Base-by-base conservation (phyloP, 2,888 invertebrate genomes). In the Marronus borbonicus region DNA sequence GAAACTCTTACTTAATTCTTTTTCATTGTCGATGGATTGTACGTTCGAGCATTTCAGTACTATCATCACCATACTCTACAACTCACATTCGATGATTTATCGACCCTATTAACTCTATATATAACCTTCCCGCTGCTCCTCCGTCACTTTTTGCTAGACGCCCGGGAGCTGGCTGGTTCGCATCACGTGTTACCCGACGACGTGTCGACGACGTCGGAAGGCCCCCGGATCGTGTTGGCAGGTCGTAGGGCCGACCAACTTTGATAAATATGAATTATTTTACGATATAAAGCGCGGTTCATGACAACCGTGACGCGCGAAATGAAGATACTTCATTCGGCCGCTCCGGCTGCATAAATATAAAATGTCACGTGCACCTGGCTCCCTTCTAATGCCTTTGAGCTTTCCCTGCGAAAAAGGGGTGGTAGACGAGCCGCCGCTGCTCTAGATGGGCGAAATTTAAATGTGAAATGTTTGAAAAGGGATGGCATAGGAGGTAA, bases 261-360 rank as follows among this genome's bases (percentile, higher is more conserved):
- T 80, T 81, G 81, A 81, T 81, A 81, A 81, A 81, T 81, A 80
- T 76, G 80, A 80, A 81, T 81, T 81, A 81, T 80, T 80, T 81
- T 80, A 58, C 70, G 55, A 58, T 70, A 70, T 52, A 36, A 70
- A 70, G 55, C 70, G 55, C 55, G 80, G 79, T 81, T 80, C 81
- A 80, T 81, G 81, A 81, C 79, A 80, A 80, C 77, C 79, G 77
- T 79, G 80, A 81, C 80, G 80, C 77, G 79, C 80, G 80, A 80
- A 81, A 78, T 80, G 79, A 79, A 77, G 77, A 80, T 80, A 80
- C 80, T 81, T 81, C 81, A 80, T 81, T 81, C 80, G 80, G 78
- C 79, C 78, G 74, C 44, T 8, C 44, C 44, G 44, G 49, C 17
- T 77, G 77, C 68, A 68, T 77, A 68, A 68, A 76, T 76, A 76